phyloP scores from a whole-genome alignment of 2,113 vertebrate genomes.

The Odontophorus gujanensis region DNA sequence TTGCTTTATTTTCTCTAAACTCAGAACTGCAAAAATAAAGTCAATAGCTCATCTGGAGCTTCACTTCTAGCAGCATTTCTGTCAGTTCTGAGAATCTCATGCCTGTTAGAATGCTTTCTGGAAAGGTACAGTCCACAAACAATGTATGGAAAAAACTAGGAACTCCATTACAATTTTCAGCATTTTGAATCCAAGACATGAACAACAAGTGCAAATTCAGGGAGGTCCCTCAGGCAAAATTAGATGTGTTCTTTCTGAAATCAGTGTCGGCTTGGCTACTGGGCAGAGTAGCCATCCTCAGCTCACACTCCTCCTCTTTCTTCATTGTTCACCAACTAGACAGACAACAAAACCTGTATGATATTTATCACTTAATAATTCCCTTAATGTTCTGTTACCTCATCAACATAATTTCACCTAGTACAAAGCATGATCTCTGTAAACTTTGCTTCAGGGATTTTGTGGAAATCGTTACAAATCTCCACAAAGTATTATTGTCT shows the following conservation, averaged over 20 bases:
- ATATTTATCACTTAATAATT: background rate
- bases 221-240: background rate
- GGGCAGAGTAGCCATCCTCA: background rate
- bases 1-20: conserved; percentile 13
- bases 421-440: background rate
- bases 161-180: background rate
- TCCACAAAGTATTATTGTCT: background rate
- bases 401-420: background rate
- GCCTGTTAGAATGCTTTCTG: background rate
- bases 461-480: background rate
- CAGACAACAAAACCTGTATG: background rate
- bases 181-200: background rate
- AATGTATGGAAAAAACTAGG: background rate
- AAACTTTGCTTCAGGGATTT: background rate
- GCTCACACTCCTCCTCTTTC: background rate
- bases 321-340: background rate
- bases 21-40: background rate
- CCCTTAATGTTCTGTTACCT: background rate
- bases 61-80: background rate
- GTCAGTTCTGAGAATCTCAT: background rate
- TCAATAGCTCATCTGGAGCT: background rate
- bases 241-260: background rate
- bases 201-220: background rate
- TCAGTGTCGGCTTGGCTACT: background rate
- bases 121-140: background rate